Evolutionary conservation across 2,113 vertebrate species (phyloP).

Genomic region (Burhinus oedicnemus): DNA sequence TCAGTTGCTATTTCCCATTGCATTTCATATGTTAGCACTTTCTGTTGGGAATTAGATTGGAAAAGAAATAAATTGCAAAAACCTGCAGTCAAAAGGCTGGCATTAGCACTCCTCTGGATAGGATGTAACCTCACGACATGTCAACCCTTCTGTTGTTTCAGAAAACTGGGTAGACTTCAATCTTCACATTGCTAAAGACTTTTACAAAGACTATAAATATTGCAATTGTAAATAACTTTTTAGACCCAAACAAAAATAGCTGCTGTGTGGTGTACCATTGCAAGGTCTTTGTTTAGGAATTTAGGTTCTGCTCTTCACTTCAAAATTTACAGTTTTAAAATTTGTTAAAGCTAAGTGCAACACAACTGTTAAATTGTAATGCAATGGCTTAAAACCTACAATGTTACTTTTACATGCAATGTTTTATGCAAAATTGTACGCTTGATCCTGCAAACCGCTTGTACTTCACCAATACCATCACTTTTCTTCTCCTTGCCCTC

Average conservation of each 20-base stretch:
- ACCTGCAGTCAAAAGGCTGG: conserved; percentile 30
- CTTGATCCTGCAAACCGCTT: conserved; percentile 75
- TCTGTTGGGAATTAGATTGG: conserved; percentile 52
- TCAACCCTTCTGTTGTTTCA: conserved; percentile 49
- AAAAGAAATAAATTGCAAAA: conserved; percentile 9
- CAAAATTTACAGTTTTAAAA: conserved; percentile 75
- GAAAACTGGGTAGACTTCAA: conserved; percentile 80
- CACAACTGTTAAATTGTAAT: conserved; percentile 73
- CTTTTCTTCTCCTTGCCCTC: conserved; percentile 75
- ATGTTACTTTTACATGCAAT: conserved; percentile 78
- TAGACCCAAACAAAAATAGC: conserved; percentile 84
- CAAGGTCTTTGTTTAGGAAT: conserved; percentile 93
- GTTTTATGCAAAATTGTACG: conserved; percentile 81
- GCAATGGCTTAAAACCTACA: conserved; percentile 76
- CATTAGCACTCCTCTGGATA: background rate
- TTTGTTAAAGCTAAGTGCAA: conserved; percentile 72
- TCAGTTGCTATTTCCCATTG: conserved; percentile 29
- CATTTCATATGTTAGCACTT: conserved; percentile 65
- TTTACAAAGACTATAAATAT: conserved; percentile 88
- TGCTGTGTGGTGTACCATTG: conserved; percentile 90
- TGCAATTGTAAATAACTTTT: conserved; percentile 96
- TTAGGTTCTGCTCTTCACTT: conserved; percentile 84
- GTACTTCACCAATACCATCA: conserved; percentile 71
- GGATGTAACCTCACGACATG: conserved; percentile 20
- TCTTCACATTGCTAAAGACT: conserved; percentile 88